Conservation (phyloP, 1,140 invertebrate species). For the Saccostrea echinata region DNA sequence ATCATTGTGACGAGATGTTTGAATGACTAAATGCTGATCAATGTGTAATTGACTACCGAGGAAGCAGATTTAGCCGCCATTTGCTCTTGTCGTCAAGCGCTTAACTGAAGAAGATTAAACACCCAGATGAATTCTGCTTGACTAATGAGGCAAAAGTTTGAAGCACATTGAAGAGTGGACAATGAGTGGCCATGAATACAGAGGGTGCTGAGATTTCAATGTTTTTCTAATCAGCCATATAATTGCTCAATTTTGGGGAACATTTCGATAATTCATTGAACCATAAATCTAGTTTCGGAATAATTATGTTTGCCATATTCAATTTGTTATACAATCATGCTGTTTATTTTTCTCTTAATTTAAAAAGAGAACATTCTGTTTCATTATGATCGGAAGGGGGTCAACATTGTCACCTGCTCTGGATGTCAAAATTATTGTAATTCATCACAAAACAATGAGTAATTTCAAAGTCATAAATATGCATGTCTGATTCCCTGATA, state of each 20-base stretch:
- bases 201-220: not conserved
- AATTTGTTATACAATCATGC: not conserved
- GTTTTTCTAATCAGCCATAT: slow-evolving; percentile 24
- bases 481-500: no score
- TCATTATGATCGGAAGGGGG: not conserved
- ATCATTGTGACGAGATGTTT: not conserved
- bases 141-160: not conserved
- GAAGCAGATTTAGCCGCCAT: slow-evolving; percentile 9
- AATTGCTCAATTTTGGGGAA: slow-evolving; percentile 21
- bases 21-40: slow-evolving; percentile 32
- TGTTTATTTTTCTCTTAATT: not conserved
- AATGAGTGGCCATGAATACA: slow-evolving; percentile 8
- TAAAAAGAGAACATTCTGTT: not conserved
- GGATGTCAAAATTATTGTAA: not conserved
- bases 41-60: slow-evolving; percentile 7
- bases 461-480: no score
- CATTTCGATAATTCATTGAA: slow-evolving; percentile 32
- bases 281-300: slow-evolving; percentile 3
- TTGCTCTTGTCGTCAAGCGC: slow-evolving; percentile 30
- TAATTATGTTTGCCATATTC: not conserved
- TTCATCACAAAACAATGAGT: no score
- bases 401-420: not conserved
- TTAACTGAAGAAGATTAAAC: slow-evolving; percentile 35
- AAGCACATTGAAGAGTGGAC: slow-evolving; percentile 20
- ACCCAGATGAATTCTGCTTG: slow-evolving; percentile 19